Evolutionary conservation across 1,140 invertebrate genomes (phyloP), one percentile per base, ranked within the genome.

Genomic region (Thalassaphorura encarpata): DNA sequence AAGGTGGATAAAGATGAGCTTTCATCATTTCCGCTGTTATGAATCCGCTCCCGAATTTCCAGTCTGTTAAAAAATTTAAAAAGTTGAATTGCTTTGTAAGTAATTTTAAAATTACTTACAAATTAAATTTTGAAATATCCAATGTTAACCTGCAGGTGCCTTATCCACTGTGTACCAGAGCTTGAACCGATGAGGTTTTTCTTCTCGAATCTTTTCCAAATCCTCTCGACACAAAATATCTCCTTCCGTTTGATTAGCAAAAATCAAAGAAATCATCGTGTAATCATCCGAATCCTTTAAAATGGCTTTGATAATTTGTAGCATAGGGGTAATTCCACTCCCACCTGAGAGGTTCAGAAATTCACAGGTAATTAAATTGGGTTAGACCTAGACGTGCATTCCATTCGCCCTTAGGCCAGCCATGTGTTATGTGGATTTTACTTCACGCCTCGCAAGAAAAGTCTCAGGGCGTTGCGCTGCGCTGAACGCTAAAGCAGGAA

Each of bases 1-100:
- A 74, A 2, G 92, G 84, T n/a, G 85, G 80, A 61, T 89, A 90
- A 56, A 97, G 74, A 68, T 96, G 87, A 1, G 87, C 76, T 46
- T 78, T 74, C 46, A 99, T 84, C 91, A 98, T 98, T 27, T 88
- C 81, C 11, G 85, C 83, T 69, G 83, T 91, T 28, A 99, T 80
- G 71, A 95, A 97, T 16, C 96, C 96, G 31, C 75, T 80, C 69
- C 91, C 92, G 70, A 87, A 95, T 56, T 81, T 79, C 95, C 95
- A 99, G 54, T 77, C 87, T 90, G 71, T 48, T 24, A 52, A 48
- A 27, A 18, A 19, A 8, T 50, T 13, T 3, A 41, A 6, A 21
- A 40, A 40, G 26, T 21, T 29, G 26, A 28, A 13, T 24, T 29
- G 3, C 5, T 27, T 18, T n/a, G 18, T 15, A 29, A 21, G 1